Evolutionary conservation across 2,888 invertebrate genomes (phyloP), one percentile per base, ranked within the genome.

Genomic region (Drosophila subquinaria): DNA sequence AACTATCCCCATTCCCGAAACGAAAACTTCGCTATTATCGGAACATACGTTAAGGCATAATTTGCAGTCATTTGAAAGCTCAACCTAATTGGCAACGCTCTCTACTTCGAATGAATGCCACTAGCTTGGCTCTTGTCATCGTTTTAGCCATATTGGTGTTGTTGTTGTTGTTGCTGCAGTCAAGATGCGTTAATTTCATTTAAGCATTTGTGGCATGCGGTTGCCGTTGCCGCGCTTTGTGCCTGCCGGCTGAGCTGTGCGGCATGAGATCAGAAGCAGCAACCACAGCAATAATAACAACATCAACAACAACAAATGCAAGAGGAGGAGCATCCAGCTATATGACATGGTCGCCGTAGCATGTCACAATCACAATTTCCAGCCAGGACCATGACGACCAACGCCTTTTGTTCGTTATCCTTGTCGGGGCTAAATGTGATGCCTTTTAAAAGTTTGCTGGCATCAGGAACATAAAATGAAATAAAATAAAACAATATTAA

Each of bases 181-280:
- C 68, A 76, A 79, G 76, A 79, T 73, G 82, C 82, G 82, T 85
- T 85, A 87, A 85, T 88, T 88, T 88, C 73, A 88, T 88, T 84
- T 81, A 74, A 85, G 72, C 79, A 72, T 75, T 77, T 88, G 75
- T 74, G 82, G 78, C 74, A 78, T 73, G 82, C 76, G 80, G 80
- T 17, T 47, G 11, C 17, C 60, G 43, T 30, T 43, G 50, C 36
- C 48, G 40, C 55, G 73, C 50, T 69, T 69, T 56, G 64, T 52
- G 63, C 33, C 57, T 70, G 63, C 57, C 64, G 42, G 56, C 48
- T 73, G 27, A 27, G 27, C 27, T 27, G 27, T 27, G 51, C 40
- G 69, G 69, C 40, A 67, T 67, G 67, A 62, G 61, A 56, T 71
- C 69, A 55, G 47, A 43, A 67, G 42, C 70, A 62, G 48, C 36